Percentiles rank a stretch among this genome's conserved stretches.
Conservation (phyloP, 2,797 vertebrate species). For the Urocyon cinereoargenteus region DNA sequence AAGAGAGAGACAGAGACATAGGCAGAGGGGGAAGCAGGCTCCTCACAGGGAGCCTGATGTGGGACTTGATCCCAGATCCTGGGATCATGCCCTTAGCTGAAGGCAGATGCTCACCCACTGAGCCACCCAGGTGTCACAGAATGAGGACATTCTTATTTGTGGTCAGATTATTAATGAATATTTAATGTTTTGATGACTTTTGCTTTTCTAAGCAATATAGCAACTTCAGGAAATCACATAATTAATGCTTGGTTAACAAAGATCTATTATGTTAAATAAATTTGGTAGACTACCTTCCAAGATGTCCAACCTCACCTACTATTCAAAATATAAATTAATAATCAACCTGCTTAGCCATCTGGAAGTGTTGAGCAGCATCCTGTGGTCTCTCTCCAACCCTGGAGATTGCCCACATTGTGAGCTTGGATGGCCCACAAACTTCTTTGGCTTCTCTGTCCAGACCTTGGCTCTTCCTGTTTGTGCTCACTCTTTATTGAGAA, state of each 20-base stretch:
- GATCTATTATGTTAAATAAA: not conserved
- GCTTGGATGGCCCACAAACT: not conserved
- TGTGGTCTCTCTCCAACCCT: not conserved
- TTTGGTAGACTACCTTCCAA: not conserved
- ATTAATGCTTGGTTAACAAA: not conserved
- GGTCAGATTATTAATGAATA: not conserved
- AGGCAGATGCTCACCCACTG: too few species aligned
- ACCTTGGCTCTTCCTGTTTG: not conserved
- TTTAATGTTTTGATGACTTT: not conserved
- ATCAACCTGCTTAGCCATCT: not conserved
- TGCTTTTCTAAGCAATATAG: slow-evolving; percentile 16
- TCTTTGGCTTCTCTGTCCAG: not conserved
- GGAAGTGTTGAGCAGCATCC: fast-evolving
- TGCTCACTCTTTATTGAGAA: not conserved
- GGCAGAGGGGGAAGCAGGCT: too few species aligned
- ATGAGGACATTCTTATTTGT: not conserved
- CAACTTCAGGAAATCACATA: not conserved
- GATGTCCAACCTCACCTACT: not conserved
- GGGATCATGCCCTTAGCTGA: too few species aligned
- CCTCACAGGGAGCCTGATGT: too few species aligned
- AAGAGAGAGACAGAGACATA: too few species aligned
- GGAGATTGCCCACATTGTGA: not conserved
- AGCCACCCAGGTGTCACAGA: too few species aligned
- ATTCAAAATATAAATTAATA: not conserved
- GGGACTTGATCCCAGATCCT: too few species aligned